Base-by-base conservation (phyloP, 1,140 invertebrate species). In the Holotrichia oblita region DNA sequence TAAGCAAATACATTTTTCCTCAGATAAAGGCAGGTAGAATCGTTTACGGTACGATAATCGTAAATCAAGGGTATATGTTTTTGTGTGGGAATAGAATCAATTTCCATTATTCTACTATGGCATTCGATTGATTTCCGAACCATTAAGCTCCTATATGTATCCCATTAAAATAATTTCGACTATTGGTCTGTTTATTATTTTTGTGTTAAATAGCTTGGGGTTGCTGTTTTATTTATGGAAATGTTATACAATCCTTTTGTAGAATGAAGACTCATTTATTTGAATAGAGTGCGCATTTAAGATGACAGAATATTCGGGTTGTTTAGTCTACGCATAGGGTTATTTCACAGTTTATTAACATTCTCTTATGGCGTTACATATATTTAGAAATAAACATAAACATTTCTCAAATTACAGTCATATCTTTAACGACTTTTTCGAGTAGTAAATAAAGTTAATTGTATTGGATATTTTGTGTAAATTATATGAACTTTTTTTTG, bases 31-130 rank as follows among this genome's bases (percentile, higher is more conserved):
- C 48, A 55, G 6, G 48, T 17, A 17, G 48, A 55, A 17, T 17
- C 48, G 48, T 55, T 55, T 55, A 55, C 48, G 48, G n/a, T 55
- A 17, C 48, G 14, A 55, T 55, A 55, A 55, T 55, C 48, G 14
- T 55, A 55, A 55, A 55, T 55, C 48, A 55, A 55, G 12, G 48
- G 48, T 34, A 34, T 34, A 55, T 55, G 17, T 55, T 14, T 17
- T 55, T 17, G 48, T 17, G 48, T 17, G 6, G 48, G 12, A 55
- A 55, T 0, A 17, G 48, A 55, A 55, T 17, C 48, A 55, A 55
- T 55, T 55, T 55, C 48, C 48, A 55, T 55, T 17, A 55, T 55
- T 55, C n/a, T 17, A 55, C 12, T 34, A 34, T 34, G 48, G 48
- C 17, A 48, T 3, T 14, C 10, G 10, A 55, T 55, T 17, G 48